Percentiles rank a stretch among this genome's conserved stretches.
Evolutionary conservation across 2,797 vertebrate species (phyloP).

Genomic region (Eremophila alpestris): DNA sequence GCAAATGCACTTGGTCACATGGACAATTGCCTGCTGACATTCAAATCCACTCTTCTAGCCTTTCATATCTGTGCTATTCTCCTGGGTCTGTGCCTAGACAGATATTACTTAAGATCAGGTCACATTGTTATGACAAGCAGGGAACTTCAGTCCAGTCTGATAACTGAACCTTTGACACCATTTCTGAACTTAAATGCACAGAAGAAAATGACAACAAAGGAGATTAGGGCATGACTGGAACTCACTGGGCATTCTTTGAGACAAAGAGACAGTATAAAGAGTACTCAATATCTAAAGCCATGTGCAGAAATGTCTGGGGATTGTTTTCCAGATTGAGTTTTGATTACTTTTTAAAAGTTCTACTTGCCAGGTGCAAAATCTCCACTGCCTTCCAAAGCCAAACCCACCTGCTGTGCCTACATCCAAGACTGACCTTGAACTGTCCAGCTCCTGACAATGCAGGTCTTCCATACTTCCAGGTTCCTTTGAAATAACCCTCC

Average conservation of each 20-base stretch:
- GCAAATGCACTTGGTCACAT: not conserved
- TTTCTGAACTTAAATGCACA: not conserved
- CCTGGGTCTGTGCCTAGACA: not conserved
- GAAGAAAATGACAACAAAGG: not conserved
- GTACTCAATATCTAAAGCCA: not conserved
- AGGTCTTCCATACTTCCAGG: not conserved
- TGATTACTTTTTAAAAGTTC: not conserved
- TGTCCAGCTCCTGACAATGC: not conserved
- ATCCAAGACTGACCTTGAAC: not conserved
- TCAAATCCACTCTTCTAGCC: not conserved
- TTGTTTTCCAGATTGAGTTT: not conserved
- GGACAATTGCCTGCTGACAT: not conserved
- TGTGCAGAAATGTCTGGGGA: not conserved
- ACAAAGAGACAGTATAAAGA: not conserved
- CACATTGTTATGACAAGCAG: not conserved
- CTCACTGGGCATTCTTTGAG: not conserved
- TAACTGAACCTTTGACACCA: not conserved
- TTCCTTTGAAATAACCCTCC: not conserved
- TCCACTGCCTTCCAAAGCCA: not conserved
- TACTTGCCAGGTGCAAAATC: not conserved
- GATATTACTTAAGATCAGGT: not conserved
- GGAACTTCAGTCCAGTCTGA: not conserved
- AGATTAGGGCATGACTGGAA: not conserved
- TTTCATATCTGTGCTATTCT: not conserved
- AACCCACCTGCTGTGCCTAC: accelerated